Evolutionary conservation across 2,888 invertebrate genomes (phyloP), one percentile per base, ranked within the genome.

Genomic region (Cataglyphis livida): DNA sequence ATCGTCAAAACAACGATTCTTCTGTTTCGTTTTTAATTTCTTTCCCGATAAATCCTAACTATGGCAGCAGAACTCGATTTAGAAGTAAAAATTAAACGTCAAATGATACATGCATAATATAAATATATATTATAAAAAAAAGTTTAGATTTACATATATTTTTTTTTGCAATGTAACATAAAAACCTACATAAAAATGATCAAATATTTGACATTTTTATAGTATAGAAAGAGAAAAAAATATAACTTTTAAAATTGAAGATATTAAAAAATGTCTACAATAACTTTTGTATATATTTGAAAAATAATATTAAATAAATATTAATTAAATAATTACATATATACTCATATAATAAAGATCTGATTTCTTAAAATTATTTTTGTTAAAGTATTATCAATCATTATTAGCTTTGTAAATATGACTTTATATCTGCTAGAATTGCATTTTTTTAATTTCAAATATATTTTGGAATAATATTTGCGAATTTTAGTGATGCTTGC

Each of bases 1-100:
- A 71, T 32, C 44, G 12, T 71, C 59, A 21, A 21, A 32, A 78
- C 57, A 59, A 78, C 12, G 4, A 3, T 70, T 32, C 28, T 44
- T 41, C 3, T 57, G 10, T 57, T 78, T 68, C 21, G 21, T 18
- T 59, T 44, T 59, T 7, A 70, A 35, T 78, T 78, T 41, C 21
- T 44, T 68, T 57, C 32, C 41, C 15, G 21, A 3, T 28, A 12
- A 18, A 54, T 35, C n/a, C n/a, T 28, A 64, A 66, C 15, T 41
- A 15, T n/a, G 4, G 10, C 6, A 15, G 18, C 3, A 12, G 21
- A 54, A 38, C 3, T 32, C 7, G 21, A 57, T 65, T 75, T n/a
- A 68, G 41, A 32, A 57, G n/a, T n/a, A 12, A 76, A 21, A 15
- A 28, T 76, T 4, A 15, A 18, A 28, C 12, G 12, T 21, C 6